Evolutionary conservation across 2,797 vertebrate species (phyloP).

Genomic region (Dermochelys coriacea): DNA sequence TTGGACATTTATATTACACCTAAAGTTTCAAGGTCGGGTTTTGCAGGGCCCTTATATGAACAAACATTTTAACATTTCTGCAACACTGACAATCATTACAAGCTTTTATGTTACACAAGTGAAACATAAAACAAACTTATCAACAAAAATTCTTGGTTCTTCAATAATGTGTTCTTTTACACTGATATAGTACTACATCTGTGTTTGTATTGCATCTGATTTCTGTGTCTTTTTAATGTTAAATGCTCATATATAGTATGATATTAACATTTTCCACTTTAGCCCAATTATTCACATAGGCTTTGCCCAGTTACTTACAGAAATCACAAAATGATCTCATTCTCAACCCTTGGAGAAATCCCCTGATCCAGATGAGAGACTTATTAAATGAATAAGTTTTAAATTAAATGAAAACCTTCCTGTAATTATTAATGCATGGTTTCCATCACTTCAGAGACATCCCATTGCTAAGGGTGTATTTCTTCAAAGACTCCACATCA

Average conservation of each 20-base stretch:
- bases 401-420: constrained; percentile 42
- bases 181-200: not conserved
- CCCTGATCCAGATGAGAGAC: not conserved
- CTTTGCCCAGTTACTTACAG: not conserved
- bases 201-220: not conserved
- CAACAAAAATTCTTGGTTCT: not conserved
- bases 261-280: not conserved
- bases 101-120: not conserved
- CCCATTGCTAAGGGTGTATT: constrained; percentile 35
- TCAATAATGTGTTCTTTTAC: not conserved
- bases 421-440: constrained; percentile 55
- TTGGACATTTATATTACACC: not conserved
- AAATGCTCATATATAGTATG: not conserved
- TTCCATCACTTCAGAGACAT: constrained; percentile 41
- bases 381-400: constrained; percentile 2
- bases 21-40: not conserved
- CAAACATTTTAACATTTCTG: not conserved
- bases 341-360: constrained; percentile 15
- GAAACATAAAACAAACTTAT: not conserved
- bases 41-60: not conserved
- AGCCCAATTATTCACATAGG: not conserved
- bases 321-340: not conserved
- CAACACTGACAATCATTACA: not conserved
- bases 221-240: not conserved
- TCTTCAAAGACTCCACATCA: constrained; percentile 61